Conservation (phyloP, 2,797 vertebrate species). For the Erpetoichthys calabaricus region DNA sequence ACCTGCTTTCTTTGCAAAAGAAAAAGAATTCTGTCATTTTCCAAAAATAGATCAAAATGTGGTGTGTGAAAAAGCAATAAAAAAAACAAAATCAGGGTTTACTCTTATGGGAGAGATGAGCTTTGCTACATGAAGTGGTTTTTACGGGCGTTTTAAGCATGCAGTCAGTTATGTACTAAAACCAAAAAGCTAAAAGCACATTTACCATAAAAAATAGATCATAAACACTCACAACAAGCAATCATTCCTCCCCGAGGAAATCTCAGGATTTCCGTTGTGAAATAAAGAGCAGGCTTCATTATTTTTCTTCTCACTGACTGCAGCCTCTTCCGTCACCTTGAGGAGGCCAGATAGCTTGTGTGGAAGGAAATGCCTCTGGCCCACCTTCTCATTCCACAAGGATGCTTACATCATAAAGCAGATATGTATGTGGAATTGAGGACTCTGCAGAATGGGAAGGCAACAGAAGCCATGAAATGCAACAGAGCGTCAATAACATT, state of each 20-base stretch:
- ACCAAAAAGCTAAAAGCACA: not conserved
- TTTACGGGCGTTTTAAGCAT: not conserved
- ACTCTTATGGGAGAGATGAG: not conserved
- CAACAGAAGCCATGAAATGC: not conserved
- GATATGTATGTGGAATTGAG: not conserved
- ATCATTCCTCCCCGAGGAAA: not conserved
- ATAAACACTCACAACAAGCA: conserved; percentile 1
- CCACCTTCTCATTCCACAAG: not conserved
- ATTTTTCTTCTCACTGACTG: not conserved
- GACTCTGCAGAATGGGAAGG: not conserved
- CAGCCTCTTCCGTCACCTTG: conserved; percentile 2
- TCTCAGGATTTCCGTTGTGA: not conserved
- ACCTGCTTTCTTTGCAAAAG: too few species aligned
- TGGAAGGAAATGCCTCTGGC: conserved; percentile 3
- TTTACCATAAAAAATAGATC: not conserved
- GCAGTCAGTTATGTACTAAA: not conserved
- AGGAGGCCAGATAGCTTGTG: not conserved
- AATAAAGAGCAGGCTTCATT: not conserved
- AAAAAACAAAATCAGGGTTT: not conserved
- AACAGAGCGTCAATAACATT: not conserved
- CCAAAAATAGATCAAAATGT: too few species aligned
- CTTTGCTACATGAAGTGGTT: not conserved
- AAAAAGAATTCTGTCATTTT: too few species aligned
- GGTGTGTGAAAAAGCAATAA: not conserved
- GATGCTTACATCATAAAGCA: not conserved